phyloP scores from a whole-genome alignment of 1,140 invertebrate genomes.

The Caenorhabditis remanei region DNA sequence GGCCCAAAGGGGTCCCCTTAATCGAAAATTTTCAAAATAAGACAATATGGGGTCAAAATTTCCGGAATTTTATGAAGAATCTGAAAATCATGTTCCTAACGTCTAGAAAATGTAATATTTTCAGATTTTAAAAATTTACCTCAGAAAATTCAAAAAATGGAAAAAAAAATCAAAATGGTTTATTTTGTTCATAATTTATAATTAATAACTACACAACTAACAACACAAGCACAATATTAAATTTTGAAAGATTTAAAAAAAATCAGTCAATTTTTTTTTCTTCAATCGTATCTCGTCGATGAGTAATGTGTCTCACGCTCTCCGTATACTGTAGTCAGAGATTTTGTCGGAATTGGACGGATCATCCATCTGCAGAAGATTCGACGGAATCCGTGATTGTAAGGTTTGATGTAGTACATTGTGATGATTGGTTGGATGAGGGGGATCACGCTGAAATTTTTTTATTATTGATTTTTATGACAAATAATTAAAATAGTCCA shows the following conservation, averaged over 20 bases:
- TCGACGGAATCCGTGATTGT: conserved; percentile 32
- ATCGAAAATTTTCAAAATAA: too few species aligned
- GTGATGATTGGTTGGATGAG: conserved; percentile 34
- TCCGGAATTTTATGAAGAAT: background rate
- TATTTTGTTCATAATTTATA: too few species aligned
- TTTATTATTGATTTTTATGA: background rate
- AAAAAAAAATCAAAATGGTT: too few species aligned
- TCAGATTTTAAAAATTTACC: too few species aligned
- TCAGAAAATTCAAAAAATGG: too few species aligned
- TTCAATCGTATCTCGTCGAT: conserved; percentile 25
- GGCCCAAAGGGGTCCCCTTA: too few species aligned
- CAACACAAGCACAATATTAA: too few species aligned
- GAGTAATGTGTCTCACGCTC: conserved; percentile 29
- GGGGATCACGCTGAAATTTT: conserved; percentile 29
- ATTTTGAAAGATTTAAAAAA: too few species aligned
- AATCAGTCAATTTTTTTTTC: background rate
- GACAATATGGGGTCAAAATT: conserved; percentile 8
- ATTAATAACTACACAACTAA: too few species aligned
- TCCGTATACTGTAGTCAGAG: conserved; percentile 37
- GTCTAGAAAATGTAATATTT: too few species aligned
- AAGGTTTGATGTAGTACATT: conserved; percentile 37
- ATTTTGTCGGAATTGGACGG: conserved; percentile 33
- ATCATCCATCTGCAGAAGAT: conserved; percentile 41
- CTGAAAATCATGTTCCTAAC: too few species aligned
- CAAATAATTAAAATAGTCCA: background rate